Percentiles rank a stretch among this genome's conserved stretches.
Conservation (phyloP, 2,113 vertebrate species). For the Lagopus leucura region DNA sequence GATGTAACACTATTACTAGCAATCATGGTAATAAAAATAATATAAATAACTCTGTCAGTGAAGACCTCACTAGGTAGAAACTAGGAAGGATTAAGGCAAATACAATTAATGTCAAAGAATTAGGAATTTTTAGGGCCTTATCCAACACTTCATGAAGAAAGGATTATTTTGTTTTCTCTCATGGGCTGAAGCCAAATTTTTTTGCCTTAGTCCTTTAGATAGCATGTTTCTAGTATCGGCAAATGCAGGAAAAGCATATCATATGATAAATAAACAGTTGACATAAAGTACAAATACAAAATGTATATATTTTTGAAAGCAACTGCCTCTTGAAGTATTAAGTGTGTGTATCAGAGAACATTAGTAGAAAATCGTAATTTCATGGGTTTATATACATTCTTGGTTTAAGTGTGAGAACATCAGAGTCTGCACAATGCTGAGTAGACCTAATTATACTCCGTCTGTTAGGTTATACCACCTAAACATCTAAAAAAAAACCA, state of each 20-base stretch:
- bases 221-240: background rate
- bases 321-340: background rate
- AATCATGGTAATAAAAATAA: background rate
- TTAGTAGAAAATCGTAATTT: background rate
- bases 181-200: background rate
- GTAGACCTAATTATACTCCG: background rate
- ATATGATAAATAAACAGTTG: background rate
- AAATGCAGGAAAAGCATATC: background rate
- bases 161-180: background rate
- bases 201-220: background rate
- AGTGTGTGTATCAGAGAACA: background rate
- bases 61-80: background rate
- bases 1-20: background rate
- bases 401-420: background rate
- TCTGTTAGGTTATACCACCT: conserved; percentile 12
- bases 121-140: background rate
- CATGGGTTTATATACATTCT: background rate
- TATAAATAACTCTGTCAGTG: background rate
- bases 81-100: background rate
- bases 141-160: background rate
- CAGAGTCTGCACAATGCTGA: background rate
- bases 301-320: background rate
- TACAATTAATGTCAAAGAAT: background rate
- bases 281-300: background rate
- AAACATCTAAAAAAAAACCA: background rate